Base-by-base conservation (phyloP, 2,888 invertebrate genomes). In the Phytoseiulus persimilis region DNA sequence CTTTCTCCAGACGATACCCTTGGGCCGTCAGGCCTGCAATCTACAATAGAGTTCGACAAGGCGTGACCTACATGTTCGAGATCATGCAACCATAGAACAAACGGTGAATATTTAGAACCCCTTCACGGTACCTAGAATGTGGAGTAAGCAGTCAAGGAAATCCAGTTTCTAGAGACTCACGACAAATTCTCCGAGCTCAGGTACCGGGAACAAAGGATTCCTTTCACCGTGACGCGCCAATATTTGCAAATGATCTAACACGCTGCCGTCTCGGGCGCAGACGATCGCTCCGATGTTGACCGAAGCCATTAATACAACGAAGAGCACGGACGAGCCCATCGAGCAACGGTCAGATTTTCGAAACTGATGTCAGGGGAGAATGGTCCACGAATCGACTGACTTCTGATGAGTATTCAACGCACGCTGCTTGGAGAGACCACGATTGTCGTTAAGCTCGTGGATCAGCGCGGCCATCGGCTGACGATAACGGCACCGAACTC, bases 151-250 rank as follows among this genome's bases (percentile, higher is more conserved):
- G n/a, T n/a, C n/a, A n/a, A n/a, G n/a, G n/a, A n/a, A n/a, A n/a
- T 65, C 65, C 65, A 65, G 39, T 39, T 9, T 39, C 39, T 39
- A 65, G 65, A 83, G 28, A 83, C 83, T 31, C 14, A 83, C 83
- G 1, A 23, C 18, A 31, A 83, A 83, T 3, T 83, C 32, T 83
- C 83, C 83, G 32, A 83, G 31, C 83, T 83, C 83, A 23, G 83
- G 83, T 14, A 83, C 83, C 28, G 83, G 83, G 28, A 83, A 83
- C 32, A 83, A 28, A 11, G 83, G 83, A 33, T 83, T 32, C 31
- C 83, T 83, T 83, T 83, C 83, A 18, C 83, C 83, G 28, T 83
- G 83, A 31, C 83, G 83, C 31, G 33, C 83, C 31, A 83, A 33
- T 32, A 83, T 83, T 28, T 83, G 83, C 33, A 83, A 33, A 83